Base-by-base conservation (phyloP, 2,113 vertebrate species). In the Recurvirostra avosetta region DNA sequence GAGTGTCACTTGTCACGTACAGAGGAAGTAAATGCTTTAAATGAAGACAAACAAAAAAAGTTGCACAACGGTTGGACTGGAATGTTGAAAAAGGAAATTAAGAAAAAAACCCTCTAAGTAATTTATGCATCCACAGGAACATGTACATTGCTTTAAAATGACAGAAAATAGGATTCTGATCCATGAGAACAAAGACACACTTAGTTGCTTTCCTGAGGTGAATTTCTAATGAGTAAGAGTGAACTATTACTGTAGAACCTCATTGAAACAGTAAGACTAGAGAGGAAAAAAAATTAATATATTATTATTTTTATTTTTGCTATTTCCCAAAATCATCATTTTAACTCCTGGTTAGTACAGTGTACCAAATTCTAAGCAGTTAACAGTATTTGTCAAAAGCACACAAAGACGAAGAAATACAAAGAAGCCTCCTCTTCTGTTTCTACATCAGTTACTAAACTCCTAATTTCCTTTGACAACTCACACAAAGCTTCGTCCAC, bases 381-480 rank as follows among this genome's bases (percentile, higher is more conserved):
- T 79, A 52, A 72, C 14, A 92, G n/a, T 66, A 88, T 55, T 86
- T 81, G 34, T 55, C 66, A 92, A 13, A 95, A 94, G 68, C 22
- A 50, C 56, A 79, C 43, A 90, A 81, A 43, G 58, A 81, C 9
- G 5, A 92, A 82, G 30, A 89, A 86, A 89, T 19, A 97, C 91
- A 96, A 96, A 95, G 87, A 71, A 65, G 30, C 29, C 36, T 73
- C 56, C 36, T 92, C 55, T 94, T 95, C 66, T 62, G n/a, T 85
- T 85, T 63, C 56, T 71, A 16, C 47, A 83, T 92, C 92, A 91
- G 43, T 83, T 92, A 92, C 73, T 52, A n/a, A 81, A 89, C 56
- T 77, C 87, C 58, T 97, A 47, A 94, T 89, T 92, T 94, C 70
- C 36, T 86, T 26, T 74, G 92, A 93, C 67, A 89, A 66, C 30